A percentile compares a stretch with the other conserved stretches of the same genome.
These are phyloP conservation scores for Actinopyga echinites DNA, from an alignment of 53 echinoderm and acorn worm species.

Conservation along the genomic window DNA sequence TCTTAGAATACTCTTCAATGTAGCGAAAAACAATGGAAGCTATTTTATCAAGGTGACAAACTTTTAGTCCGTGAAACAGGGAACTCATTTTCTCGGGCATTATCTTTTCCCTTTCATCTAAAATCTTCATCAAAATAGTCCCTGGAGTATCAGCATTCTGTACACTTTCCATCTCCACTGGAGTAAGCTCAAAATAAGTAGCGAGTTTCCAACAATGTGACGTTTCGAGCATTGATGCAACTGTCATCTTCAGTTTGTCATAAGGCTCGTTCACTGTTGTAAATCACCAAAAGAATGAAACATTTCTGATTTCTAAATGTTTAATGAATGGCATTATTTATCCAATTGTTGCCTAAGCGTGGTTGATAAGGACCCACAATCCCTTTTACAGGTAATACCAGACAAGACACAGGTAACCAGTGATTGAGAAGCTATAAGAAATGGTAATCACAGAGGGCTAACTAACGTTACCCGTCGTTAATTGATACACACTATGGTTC, in stretches of 20 bases:
- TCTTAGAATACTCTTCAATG: neutral
- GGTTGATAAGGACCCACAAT: too few relatives aligned
- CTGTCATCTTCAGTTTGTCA: neutral
- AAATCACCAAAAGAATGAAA: too few relatives aligned
- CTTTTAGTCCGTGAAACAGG: constrained; percentile 12
- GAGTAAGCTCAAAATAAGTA: neutral
- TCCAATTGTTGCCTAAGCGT: too few relatives aligned
- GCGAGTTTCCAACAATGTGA: neutral
- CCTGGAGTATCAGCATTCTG: neutral
- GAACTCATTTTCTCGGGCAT: constrained; percentile 15
- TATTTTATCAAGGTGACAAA: constrained; percentile 11
- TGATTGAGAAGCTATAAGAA: too few relatives aligned
- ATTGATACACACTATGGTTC: too few relatives aligned
- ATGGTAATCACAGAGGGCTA: too few relatives aligned
- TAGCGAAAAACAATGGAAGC: neutral
- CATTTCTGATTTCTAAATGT: too few relatives aligned
- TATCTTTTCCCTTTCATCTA: constrained; percentile 21
- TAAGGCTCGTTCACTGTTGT: neutral
- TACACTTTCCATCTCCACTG: neutral
- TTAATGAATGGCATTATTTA: too few relatives aligned
- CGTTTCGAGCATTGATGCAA: neutral
- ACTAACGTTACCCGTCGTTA: too few relatives aligned
- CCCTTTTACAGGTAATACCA: too few relatives aligned
- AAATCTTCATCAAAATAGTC: neutral
- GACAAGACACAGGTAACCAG: too few relatives aligned